These are phyloP conservation scores for Tilapia sparmanii DNA, from an alignment of 2,113 vertebrate genomes.

Conservation along the genomic window DNA sequence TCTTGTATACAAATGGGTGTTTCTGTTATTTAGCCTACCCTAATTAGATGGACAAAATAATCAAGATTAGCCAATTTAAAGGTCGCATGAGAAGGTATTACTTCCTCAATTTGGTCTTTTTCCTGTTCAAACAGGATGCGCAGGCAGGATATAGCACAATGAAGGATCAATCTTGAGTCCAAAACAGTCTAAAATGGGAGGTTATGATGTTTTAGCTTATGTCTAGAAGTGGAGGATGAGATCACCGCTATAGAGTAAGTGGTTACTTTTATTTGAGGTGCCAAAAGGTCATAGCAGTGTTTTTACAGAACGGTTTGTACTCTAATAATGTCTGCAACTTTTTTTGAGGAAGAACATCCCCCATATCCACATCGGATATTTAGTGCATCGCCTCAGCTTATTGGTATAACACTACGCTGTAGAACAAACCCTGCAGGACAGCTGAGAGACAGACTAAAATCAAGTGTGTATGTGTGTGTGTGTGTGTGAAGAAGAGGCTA, in stretches of 20 bases:
- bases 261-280: not conserved
- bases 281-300: not conserved
- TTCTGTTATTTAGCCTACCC: not conserved
- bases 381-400: not conserved
- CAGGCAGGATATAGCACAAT: not conserved
- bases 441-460: not conserved
- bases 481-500: not conserved
- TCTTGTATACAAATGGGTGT: not conserved
- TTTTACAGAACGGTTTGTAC: not conserved
- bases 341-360: not conserved
- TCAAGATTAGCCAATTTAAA: not conserved
- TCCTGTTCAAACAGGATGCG: not conserved
- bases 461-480: not conserved
- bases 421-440: not conserved
- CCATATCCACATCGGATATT: not conserved
- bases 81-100: not conserved
- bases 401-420: not conserved
- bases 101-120: not conserved
- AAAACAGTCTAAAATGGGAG: not conserved
- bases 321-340: not conserved
- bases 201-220: not conserved
- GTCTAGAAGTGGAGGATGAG: not conserved
- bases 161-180: not conserved
- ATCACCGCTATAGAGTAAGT: not conserved
- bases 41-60: not conserved